Base-by-base conservation (phyloP, 2,888 invertebrate genomes). In the Hirudinaria manillensis region DNA sequence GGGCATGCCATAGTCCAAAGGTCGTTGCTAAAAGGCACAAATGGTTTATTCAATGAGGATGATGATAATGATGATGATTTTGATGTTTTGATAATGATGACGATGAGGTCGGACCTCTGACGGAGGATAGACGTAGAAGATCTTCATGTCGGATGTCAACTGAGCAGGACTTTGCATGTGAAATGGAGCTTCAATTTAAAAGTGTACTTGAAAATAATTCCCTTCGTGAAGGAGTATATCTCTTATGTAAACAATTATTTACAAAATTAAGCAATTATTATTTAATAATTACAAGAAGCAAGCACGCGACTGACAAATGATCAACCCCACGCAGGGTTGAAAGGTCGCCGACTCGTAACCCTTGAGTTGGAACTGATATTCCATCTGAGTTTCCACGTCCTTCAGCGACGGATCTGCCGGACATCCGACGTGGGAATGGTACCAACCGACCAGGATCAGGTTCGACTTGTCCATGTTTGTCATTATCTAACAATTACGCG, bases 71-170 rank as follows among this genome's bases (percentile, higher is more conserved):
- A 10, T 45, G 45, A 45, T 45, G 45, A 45, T 10, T 10, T 16
- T 10, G 45, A 45, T 45, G 13, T 10, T n/a, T n/a, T n/a, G n/a
- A n/a, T n/a, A n/a, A n/a, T n/a, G n/a, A n/a, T n/a, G 21, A 53
- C 21, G 53, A 53, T 16, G 53, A 53, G 13, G 21, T 27, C 61
- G 56, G 24, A 86, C 85, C 81, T 96, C 96, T 66, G 93, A 92
- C 2, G 96, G 95, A n/a, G 96, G 94, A 87, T 93, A 90, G 3
- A 95, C 93, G 95, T 96, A 96, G 85, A 92, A 96, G 67, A 83
- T 82, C 75, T 82, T 81, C 32, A 82, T 79, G 68, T 91, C 91
- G 0, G 94, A 93, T 82, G 53, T 32, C 1, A 29, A 29, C 27
- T 51, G 36, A 13, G 70, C 66, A 51, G 34, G 27, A 34, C 29